Conservation (phyloP, 2,113 vertebrate species). For the Meriones unguiculatus region DNA sequence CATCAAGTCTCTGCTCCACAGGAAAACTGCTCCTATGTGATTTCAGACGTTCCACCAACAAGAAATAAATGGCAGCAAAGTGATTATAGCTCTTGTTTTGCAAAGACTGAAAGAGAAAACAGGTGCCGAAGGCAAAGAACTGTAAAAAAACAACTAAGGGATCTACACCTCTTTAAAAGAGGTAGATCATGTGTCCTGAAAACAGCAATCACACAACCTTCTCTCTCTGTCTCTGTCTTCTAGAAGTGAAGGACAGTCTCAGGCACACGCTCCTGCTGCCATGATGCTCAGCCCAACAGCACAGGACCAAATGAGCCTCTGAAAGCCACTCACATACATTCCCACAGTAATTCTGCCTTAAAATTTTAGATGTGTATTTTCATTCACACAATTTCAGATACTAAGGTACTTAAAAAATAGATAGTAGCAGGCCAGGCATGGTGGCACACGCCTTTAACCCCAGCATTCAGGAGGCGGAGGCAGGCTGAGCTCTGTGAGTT, state of each 20-base stretch:
- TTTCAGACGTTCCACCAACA: slow-evolving; percentile 97
- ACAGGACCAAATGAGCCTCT: neutral
- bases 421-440: too few species aligned
- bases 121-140: neutral
- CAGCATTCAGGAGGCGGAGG: too few species aligned
- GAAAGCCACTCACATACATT: neutral
- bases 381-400: neutral
- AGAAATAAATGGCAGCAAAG: slow-evolving; percentile 99
- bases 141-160: neutral
- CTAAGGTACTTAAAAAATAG: neutral
- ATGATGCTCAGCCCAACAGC: neutral
- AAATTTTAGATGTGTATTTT: neutral
- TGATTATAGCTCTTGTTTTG: slow-evolving; percentile 99
- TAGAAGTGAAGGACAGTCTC: neutral
- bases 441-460: too few species aligned
- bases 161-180: neutral
- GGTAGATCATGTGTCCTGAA: slow-evolving; percentile 2
- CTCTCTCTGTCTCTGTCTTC: neutral
- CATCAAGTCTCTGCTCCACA: slow-evolving; percentile 95
- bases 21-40: slow-evolving; percentile 98
- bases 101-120: slow-evolving; percentile 91
- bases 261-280: neutral
- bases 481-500: too few species aligned
- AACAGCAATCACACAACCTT: neutral
- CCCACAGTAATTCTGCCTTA: neutral